Conservation (phyloP, 2,113 vertebrate species). For the Passer domesticus region DNA sequence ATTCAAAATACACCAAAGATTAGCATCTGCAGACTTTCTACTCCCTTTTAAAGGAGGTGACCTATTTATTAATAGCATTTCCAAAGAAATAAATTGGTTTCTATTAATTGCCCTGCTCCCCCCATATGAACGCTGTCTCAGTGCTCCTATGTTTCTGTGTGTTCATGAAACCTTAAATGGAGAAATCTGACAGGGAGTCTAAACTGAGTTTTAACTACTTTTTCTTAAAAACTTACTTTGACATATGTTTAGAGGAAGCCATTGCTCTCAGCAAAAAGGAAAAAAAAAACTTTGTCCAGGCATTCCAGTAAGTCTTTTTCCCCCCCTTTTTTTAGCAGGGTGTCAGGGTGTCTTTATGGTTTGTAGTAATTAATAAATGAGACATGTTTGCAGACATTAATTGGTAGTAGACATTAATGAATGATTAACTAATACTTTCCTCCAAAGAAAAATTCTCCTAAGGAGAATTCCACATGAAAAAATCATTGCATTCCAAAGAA, state of each 20-base stretch:
- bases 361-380: not conserved
- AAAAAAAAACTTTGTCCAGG: not conserved
- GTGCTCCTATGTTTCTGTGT: not conserved
- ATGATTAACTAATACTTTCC: not conserved
- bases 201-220: not conserved
- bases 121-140: not conserved
- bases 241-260: not conserved
- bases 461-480: not conserved
- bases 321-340: rapidly evolving
- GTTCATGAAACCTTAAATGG: not conserved
- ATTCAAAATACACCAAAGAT: not conserved
- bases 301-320: not conserved
- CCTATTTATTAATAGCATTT: not conserved
- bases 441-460: not conserved
- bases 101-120: not conserved
- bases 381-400: not conserved
- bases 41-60: not conserved
- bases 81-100: not conserved
- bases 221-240: not conserved
- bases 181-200: not conserved
- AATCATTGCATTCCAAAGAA: not conserved
- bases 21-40: not conserved
- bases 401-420: not conserved
- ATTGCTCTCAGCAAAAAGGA: not conserved
- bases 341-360: not conserved